Conservation (phyloP, 2,888 invertebrate species). For the Stenotaenia linearis region DNA sequence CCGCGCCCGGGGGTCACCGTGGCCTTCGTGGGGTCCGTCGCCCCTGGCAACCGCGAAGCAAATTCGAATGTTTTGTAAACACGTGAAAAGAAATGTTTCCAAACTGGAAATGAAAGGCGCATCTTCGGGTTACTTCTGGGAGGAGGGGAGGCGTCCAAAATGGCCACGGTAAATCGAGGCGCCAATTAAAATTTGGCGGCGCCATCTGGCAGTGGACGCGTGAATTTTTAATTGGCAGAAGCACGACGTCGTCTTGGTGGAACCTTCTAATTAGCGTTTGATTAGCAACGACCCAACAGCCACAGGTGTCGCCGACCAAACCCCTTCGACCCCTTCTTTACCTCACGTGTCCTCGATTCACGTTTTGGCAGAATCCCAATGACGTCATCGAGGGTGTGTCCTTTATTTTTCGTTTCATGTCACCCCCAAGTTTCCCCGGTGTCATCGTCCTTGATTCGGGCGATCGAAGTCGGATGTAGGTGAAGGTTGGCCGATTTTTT, state of each 20-base stretch:
- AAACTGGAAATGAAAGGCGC: background rate
- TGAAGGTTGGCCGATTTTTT: background rate
- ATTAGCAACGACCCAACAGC: slow-evolving; percentile 1
- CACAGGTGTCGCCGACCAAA: background rate
- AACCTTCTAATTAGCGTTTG: slow-evolving; percentile 20
- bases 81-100: background rate
- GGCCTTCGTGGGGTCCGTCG: background rate
- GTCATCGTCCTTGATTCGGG: background rate
- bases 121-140: no score
- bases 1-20: background rate
- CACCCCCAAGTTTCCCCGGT: background rate
- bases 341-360: no score
- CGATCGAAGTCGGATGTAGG: slow-evolving; percentile 1
- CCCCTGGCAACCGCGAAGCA: background rate
- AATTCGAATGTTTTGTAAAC: background rate
- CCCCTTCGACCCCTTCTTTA: background rate
- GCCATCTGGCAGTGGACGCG: slow-evolving; percentile 24
- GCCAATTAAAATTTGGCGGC: slow-evolving; percentile 5
- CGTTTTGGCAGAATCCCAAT: background rate
- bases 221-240: slow-evolving; percentile 26
- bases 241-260: slow-evolving; percentile 12
- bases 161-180: background rate
- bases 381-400: slow-evolving; percentile 18
- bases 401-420: no score
- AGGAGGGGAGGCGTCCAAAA: no score